Evolutionary conservation across 2,888 invertebrate species (phyloP).

Genomic region (Caenorhabditis uteleia): DNA sequence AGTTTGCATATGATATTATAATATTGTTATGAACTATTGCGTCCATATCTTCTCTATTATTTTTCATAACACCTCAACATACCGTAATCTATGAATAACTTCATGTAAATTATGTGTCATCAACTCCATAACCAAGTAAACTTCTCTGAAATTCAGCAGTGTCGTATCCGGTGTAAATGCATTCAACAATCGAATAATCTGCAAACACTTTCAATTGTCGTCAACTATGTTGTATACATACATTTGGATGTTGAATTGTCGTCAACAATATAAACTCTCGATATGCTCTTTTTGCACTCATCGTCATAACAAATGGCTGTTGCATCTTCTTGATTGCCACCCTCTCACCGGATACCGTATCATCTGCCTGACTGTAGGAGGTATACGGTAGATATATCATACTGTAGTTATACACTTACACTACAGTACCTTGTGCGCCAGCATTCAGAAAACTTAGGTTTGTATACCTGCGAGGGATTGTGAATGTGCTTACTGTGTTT

Average conservation of each 20-base stretch:
- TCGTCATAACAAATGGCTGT: slow-evolving; percentile 98
- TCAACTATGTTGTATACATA: no score
- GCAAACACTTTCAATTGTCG: slow-evolving; percentile 15
- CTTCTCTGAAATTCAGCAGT: slow-evolving; percentile 97
- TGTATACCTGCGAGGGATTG: slow-evolving; percentile 45
- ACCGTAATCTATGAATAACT: slow-evolving; percentile 42
- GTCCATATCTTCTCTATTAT: no score
- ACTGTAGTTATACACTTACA: slow-evolving; percentile 33
- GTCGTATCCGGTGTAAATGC: slow-evolving; percentile 98
- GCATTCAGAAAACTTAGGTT: slow-evolving; percentile 51
- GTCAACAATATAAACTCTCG: slow-evolving; percentile 99
- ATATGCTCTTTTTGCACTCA: slow-evolving; percentile 98
- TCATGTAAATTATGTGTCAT: slow-evolving; percentile 58
- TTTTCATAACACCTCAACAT: no score
- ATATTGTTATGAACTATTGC: no score
- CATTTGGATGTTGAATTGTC: slow-evolving; percentile 99
- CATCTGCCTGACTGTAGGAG: slow-evolving; percentile 88
- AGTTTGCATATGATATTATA: neutral
- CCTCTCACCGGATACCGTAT: slow-evolving; percentile 86
- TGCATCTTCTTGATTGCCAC: slow-evolving; percentile 99
- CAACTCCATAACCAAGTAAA: slow-evolving; percentile 89
- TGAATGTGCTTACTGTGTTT: slow-evolving; percentile 30
- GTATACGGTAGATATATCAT: neutral
- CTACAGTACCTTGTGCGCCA: slow-evolving; percentile 58
- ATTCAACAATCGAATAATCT: slow-evolving; percentile 92